phyloP scores from a whole-genome alignment of 1,140 invertebrate species.

The Laodelphax striatellus region DNA sequence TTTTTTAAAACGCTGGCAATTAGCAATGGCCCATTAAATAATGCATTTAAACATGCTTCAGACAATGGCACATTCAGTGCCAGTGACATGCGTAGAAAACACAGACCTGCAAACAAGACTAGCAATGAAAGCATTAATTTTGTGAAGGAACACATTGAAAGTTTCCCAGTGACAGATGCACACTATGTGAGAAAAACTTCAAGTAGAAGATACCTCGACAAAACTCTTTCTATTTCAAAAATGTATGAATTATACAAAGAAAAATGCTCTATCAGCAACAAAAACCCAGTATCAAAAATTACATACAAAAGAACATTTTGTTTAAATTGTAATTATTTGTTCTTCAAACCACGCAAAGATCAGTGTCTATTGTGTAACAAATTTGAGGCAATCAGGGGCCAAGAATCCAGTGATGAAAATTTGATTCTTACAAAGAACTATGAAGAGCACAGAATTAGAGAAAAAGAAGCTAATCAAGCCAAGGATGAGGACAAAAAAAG shows the following conservation, averaged over 20 bases:
- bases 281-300: not conserved
- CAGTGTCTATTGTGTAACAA: constrained; percentile 4
- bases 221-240: constrained; percentile 4
- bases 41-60: not conserved
- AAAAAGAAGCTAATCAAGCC: not conserved
- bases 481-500: constrained; percentile 4
- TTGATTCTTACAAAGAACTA: not conserved
- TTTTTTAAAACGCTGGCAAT: not conserved
- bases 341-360: constrained; percentile 6
- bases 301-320: constrained; percentile 7
- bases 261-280: not conserved
- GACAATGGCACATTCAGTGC: not conserved
- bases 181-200: constrained; percentile 4
- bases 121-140: not conserved
- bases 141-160: not conserved
- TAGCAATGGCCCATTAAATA: not conserved
- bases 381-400: constrained; percentile 1
- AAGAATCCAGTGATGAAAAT: not conserved
- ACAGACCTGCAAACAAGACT: not conserved
- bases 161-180: not conserved
- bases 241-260: constrained; percentile 7
- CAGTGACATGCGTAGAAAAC: not conserved
- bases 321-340: constrained; percentile 1
- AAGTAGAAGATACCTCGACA: constrained; percentile 4
- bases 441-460: constrained; percentile 4